phyloP scores from a whole-genome alignment of 2,797 vertebrate genomes.

The Sarcophilus harrisii region DNA sequence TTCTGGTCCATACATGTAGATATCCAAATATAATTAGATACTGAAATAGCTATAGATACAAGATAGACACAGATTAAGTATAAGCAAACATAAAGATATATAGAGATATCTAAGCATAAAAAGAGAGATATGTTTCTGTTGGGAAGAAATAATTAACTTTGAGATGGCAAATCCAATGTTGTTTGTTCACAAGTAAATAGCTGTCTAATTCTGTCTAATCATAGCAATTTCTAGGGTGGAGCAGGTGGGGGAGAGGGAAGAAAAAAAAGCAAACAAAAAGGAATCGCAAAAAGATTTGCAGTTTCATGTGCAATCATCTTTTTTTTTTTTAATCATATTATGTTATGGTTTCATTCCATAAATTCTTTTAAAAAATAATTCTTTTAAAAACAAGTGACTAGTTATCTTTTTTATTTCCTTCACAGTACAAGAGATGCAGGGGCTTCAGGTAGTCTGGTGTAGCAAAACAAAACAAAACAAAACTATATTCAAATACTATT shows the following conservation, averaged over 20 bases:
- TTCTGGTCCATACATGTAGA: neutral
- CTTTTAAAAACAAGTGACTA: neutral
- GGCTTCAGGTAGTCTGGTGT: neutral
- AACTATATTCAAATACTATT: neutral
- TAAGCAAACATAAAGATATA: neutral
- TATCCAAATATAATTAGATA: neutral
- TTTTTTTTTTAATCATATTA: neutral
- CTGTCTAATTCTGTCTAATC: neutral
- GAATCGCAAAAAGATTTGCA: neutral
- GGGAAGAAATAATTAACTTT: neutral
- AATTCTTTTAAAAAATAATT: neutral
- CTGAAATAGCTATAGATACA: neutral
- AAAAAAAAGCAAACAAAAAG: neutral
- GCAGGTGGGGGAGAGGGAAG: neutral
- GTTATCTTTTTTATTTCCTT: neutral
- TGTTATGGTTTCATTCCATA: neutral
- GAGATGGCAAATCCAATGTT: neutral
- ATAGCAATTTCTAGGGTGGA: neutral
- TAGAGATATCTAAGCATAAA: neutral
- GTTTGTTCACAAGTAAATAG: neutral
- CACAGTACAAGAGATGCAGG: neutral
- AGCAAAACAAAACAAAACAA: neutral
- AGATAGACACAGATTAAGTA: neutral
- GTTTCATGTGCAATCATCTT: neutral
- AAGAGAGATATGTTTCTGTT: neutral